A percentile compares a stretch with the other conserved stretches of the same genome.
Conservation (phyloP, 2,113 vertebrate species). For the Thalassoma bifasciatum region DNA sequence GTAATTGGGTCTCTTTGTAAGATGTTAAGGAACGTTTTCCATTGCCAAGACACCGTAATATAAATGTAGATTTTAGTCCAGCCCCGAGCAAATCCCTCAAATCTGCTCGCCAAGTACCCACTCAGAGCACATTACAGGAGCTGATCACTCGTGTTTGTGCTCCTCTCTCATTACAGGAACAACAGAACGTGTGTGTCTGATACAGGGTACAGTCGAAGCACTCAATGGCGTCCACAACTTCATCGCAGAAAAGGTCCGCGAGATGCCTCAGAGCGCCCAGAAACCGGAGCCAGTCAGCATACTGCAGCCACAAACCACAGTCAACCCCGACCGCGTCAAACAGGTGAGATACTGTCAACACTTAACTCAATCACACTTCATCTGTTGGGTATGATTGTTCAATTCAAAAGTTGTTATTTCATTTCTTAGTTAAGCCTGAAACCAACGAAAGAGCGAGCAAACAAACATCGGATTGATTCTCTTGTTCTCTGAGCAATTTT, state of each 20-base stretch:
- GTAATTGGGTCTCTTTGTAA: conserved; percentile 55
- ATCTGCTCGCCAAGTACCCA: conserved; percentile 28
- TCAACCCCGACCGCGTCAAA: conserved; percentile 99
- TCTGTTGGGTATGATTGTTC: too few species aligned
- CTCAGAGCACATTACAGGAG: conserved; percentile 27
- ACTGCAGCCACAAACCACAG: conserved; percentile 98
- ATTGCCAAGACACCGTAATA: conserved; percentile 40
- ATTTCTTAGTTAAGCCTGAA: too few species aligned
- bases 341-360: conserved; percentile 88
- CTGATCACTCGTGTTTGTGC: conserved; percentile 41
- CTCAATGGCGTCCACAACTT: conserved; percentile 99
- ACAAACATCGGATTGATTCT: background rate
- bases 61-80: conserved; percentile 41
- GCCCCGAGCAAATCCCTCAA: conserved; percentile 27
- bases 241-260: conserved; percentile 98
- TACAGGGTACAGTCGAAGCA: conserved; percentile 99
- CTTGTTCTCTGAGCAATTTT: background rate
- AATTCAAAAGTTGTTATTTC: too few species aligned
- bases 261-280: conserved; percentile 99
- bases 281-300: conserved; percentile 99
- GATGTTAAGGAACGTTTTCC: conserved; percentile 56
- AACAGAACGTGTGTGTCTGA: conserved; percentile 98
- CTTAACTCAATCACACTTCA: too few species aligned
- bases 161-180: conserved; percentile 86
- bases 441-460: too few species aligned